Conservation (phyloP, 2,888 invertebrate genomes). For the Eulithis prunata region DNA sequence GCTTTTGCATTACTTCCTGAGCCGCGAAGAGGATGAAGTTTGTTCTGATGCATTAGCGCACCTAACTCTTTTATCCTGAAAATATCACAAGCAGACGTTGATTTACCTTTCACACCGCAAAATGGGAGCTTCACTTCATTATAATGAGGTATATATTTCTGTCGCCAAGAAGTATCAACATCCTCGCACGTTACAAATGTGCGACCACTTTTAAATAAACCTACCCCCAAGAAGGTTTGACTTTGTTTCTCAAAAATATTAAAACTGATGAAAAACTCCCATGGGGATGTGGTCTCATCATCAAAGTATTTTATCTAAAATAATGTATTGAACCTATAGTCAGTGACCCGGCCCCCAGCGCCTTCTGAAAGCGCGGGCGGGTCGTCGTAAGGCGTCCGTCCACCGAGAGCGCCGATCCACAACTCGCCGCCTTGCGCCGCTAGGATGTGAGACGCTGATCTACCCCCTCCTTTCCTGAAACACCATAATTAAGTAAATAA, state of each 20-base stretch:
- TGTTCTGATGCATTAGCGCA: constrained; percentile 92
- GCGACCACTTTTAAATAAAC: no score
- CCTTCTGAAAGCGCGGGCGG: constrained; percentile 98
- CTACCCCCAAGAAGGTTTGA: background rate
- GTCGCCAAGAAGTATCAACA: no score
- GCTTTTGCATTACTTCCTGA: constrained; percentile 86
- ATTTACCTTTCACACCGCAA: no score
- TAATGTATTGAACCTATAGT: constrained; percentile 86
- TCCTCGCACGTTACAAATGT: no score
- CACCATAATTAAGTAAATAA: background rate
- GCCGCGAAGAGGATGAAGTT: constrained; percentile 88
- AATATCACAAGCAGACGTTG: background rate
- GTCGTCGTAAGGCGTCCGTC: constrained; percentile 95
- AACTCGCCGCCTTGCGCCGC: constrained; percentile 98
- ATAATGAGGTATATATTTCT: no score
- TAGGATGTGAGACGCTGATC: constrained; percentile 95
- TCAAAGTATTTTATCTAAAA: no score
- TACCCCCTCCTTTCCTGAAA: constrained; percentile 89
- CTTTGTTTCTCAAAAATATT: no score
- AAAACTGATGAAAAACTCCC: no score
- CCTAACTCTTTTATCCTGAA: constrained; percentile 92
- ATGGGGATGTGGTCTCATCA: no score
- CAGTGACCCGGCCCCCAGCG: constrained; percentile 96
- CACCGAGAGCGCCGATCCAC: constrained; percentile 96
- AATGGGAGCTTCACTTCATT: no score